Percentiles rank a stretch among this genome's conserved stretches.
phyloP scores from a whole-genome alignment of 2,888 invertebrate species.

The Xestia ashworthii region DNA sequence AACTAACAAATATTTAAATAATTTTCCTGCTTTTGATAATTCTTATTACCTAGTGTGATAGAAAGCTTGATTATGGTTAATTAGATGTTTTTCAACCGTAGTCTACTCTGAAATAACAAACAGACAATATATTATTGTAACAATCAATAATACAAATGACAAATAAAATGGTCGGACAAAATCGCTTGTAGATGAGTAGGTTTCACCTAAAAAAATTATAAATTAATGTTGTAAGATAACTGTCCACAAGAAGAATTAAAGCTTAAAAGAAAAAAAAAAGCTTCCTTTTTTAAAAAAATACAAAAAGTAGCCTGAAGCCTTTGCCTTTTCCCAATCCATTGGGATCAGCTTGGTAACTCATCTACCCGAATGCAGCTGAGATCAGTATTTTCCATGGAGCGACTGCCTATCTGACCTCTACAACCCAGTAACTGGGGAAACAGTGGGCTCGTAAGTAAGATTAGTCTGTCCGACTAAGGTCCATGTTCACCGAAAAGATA shows the following conservation, averaged over 20 bases:
- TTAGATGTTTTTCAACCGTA: not conserved
- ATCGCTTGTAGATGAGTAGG: not conserved
- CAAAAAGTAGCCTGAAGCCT: not conserved
- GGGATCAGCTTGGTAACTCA: not conserved
- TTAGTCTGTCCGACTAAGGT: not conserved
- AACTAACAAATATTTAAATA: slow-evolving; percentile 29
- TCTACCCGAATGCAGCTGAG: not conserved
- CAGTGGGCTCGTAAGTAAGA: not conserved
- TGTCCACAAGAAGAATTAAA: not conserved
- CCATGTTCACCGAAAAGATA: too few species aligned
- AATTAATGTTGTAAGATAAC: not conserved
- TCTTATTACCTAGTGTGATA: slow-evolving; percentile 8
- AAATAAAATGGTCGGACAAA: not conserved
- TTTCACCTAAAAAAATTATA: too few species aligned
- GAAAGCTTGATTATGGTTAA: slow-evolving; percentile 13
- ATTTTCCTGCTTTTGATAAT: slow-evolving; percentile 38
- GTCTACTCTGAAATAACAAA: not conserved
- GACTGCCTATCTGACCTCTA: slow-evolving; percentile 18
- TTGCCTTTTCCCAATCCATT: not conserved
- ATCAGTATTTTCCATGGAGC: slow-evolving; percentile 14
- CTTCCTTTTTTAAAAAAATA: not conserved
- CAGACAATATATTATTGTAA: not conserved
- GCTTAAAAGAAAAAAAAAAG: not conserved
- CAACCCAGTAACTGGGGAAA: slow-evolving; percentile 17
- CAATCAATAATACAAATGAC: not conserved